Base-by-base conservation (phyloP, 2,888 invertebrate genomes). In the Cerastis leucographa region DNA sequence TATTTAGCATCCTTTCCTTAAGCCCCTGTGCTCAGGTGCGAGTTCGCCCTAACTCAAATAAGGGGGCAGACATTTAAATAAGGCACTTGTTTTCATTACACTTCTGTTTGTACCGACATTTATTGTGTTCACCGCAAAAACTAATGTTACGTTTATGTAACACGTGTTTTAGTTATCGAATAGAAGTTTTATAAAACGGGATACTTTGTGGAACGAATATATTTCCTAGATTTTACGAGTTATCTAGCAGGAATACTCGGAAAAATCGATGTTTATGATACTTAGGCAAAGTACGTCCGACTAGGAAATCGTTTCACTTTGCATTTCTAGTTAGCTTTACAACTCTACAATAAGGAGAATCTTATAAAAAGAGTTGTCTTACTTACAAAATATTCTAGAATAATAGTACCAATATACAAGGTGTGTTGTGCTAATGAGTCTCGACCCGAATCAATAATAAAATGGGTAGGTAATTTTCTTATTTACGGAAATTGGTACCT, bases 1-100 rank as follows among this genome's bases (percentile, higher is more conserved):
- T 96, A 95, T 95, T 96, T 94, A 95, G 93, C 95, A 94, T 94
- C 95, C 95, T 94, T 94, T 94, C 94, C 94, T 93, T 95, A 95
- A 95, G 95, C 95, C 91, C 91, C 92, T 88, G 91, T 86, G 92
- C 94, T 89, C 96, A 96, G 96, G 96, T 96, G 96, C 93, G 93
- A 92, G 93, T 92, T 93, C 93, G 92, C 92, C 93, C 93, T 93
- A 95, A 96, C 95, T 94, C 95, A 95, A 96, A 96, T 93, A 96
- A 91, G 92, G 92, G 85, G 91, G 91, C 90, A 91, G 90, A 94
- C 94, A 94, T 94, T 95, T 95, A 94, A 95, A 95, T 94, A 95
- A 93, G 91, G 92, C 91, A 91, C 93, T 93, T 92, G 91, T 92
- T 93, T 93, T 94, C 94, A 93, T 94, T 93, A 94, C 91, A 91